Base-by-base conservation (phyloP, 2,113 vertebrate genomes). In the Nestor notabilis region DNA sequence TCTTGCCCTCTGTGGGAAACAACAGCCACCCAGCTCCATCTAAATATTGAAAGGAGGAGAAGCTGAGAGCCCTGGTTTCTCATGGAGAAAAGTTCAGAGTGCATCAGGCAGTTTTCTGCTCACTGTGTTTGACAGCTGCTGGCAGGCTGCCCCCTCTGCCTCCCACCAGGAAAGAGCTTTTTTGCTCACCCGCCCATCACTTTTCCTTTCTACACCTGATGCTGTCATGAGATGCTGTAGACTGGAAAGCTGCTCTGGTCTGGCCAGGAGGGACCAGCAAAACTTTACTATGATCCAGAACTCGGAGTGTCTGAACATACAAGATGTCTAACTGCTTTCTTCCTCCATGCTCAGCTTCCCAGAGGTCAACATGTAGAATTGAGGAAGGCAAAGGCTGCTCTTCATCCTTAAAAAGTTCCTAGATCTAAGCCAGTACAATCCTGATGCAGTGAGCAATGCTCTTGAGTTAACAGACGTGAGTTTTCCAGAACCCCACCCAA, bases 401-500 rank as follows among this genome's bases (percentile, higher is more conserved):
- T 87, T 89, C 55, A 52, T 68, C 35, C 39, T 89, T 82, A 21
- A 70, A 87, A 81, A 35, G 5, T 66, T 81, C 23, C 60, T 81
- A 74, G 35, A 70, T 81, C 46, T 84, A 29, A 25, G 47, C 50
- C 80, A 75, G 39, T 68, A 63, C 20, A 74, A 89, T 72, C 25
- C 46, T 63, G 58, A 89, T 25, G 21, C 28, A 47, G 46, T 53
- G 37, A 92, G 49, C 58, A 83, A 74, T 47, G 7, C 49, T 65
- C 60, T 58, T 4, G 7, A 74, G 44, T 83, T 89, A 78, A 78
- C 16, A 75, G 43, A 28, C 17, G 0, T 75, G 9, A 4, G 3
- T 81, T 95, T 90, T 96, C 60, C 80, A 95, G 64, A 83, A 81
- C 37, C 6, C 27, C 88, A 76, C 52, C 47, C 79, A 90, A 65